Conservation (phyloP, 2,113 vertebrate species). For the Tupaia tana region DNA sequence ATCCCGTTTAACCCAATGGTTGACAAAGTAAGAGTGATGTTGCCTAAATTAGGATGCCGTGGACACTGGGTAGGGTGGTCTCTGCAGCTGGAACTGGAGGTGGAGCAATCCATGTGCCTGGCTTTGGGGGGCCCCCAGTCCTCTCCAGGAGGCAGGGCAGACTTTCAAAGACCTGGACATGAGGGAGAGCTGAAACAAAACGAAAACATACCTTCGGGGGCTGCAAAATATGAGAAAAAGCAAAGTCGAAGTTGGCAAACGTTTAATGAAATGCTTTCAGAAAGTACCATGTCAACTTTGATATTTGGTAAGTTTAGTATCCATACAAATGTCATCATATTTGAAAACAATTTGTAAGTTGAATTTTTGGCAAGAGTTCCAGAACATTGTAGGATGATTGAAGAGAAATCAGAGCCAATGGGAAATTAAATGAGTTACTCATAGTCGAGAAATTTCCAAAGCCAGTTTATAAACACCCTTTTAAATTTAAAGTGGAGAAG, state of each 20-base stretch:
- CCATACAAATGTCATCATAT: conserved; percentile 46
- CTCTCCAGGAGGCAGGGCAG: rapidly evolving
- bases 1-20: neutral
- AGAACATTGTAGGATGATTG: conserved; percentile 4
- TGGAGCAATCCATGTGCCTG: neutral
- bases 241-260: neutral
- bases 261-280: conserved; percentile 24
- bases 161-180: neutral
- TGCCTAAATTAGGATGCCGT: neutral
- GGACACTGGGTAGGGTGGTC: neutral
- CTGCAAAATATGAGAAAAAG: neutral
- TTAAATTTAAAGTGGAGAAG: conserved; percentile 32
- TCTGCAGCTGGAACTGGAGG: neutral
- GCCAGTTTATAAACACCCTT: conserved; percentile 8
- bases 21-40: neutral
- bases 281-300: conserved; percentile 10
- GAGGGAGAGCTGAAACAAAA: neutral
- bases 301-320: conserved; percentile 2
- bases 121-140: neutral
- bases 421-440: conserved; percentile 50
- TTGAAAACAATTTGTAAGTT: conserved; percentile 69
- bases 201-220: neutral
- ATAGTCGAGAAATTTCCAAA: conserved; percentile 48
- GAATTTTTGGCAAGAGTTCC: conserved; percentile 64
- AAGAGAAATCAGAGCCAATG: conserved; percentile 55